Evolutionary conservation across 2,888 invertebrate genomes (phyloP), one percentile per base, ranked within the genome.

Genomic region (Andrena fulva): DNA sequence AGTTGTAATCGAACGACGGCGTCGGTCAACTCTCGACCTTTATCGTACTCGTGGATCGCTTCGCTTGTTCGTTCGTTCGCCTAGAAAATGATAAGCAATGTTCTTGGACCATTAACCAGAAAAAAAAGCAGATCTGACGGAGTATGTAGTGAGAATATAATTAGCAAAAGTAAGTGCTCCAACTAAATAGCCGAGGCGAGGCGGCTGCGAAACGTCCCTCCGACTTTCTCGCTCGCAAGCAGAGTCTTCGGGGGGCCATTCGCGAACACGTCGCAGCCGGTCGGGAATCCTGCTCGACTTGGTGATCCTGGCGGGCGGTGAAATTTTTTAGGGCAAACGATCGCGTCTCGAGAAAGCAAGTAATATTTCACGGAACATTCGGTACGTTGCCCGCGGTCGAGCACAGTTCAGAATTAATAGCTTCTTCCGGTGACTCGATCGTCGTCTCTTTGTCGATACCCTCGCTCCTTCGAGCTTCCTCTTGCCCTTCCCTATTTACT

Each of bases 51-150:
- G 54, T 59, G 31, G 63, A 48, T 64, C 54, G 69, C 33, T 60
- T 52, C 73, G 60, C 42, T 69, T 54, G 68, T 60, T 83, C 71
- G 67, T 68, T 64, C 71, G 12, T 62, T 74, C 68, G 42, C 35
- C 52, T 63, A 77, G 77, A 59, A 84, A 88, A 84, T 84, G 74
- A 83, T 82, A 85, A 88, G 84, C 81, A 87, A 84, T 80, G 82
- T 84, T 85, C 74, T 88, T 77, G 85, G 87, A 87, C 82, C 85
- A 87, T 60, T 80, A 66, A 80, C 59, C 33, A 75, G 69, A 31
- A 27, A 48, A 42, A 60, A 54, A 27, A 62, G 59, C 27, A 75
- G 35, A 27, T 10, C 59, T 24, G 16, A 50, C n/a, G 71, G 72
- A 66, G 42, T 48, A 42, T 5, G 42, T 42, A 42, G 24, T 24